Base-by-base conservation (phyloP, 1,140 invertebrate species). In the Elysia chlorotica region DNA sequence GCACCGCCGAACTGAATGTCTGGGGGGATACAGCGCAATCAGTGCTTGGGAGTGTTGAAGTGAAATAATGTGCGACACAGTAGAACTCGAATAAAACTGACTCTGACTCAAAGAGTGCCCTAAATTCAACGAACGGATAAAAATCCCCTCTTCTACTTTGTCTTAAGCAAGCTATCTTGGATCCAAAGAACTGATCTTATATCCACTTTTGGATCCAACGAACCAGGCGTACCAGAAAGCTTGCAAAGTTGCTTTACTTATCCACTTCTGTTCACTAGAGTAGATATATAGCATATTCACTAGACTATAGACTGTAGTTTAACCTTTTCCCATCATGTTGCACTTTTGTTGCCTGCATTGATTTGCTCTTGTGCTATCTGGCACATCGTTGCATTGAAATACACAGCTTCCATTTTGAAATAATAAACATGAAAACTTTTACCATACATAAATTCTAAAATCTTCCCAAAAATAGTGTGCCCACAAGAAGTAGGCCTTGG, bases 1-100 rank as follows among this genome's bases (percentile, higher is more conserved):
- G 67, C 0, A 85, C 76, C 2, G 65, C 76, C 62, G 76, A 69
- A 1, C 75, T 78, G 74, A 86, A 85, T n/a, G 59, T 65, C 82
- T 86, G 75, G 4, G 76, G 74, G 36, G 4, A 76, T 23, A 74
- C 69, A 38, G 10, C 57, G 5, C 21, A 1, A 3, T n/a, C n/a
- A n/a, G n/a, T n/a, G n/a, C n/a, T n/a, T n/a, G 28, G 33, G 59
- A 35, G 3, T 35, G 21, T 23, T 35, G 5, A 62, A 17, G 30
- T 57, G n/a, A 25, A 28, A 25, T 23, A 25, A 57, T 57, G n/a
- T 57, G 54, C 54, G 30, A 25, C n/a, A 6, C n/a, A 57, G 6
- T 23, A 10, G 30, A 10, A 57, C 30, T 6, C n/a, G n/a, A n/a
- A n/a, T n/a, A n/a, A n/a, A n/a, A 57, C n/a, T 23, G 5, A 57